These are phyloP conservation scores for Zaprionus africanus DNA, from an alignment of 1,140 invertebrate genomes.

Conservation along the genomic window DNA sequence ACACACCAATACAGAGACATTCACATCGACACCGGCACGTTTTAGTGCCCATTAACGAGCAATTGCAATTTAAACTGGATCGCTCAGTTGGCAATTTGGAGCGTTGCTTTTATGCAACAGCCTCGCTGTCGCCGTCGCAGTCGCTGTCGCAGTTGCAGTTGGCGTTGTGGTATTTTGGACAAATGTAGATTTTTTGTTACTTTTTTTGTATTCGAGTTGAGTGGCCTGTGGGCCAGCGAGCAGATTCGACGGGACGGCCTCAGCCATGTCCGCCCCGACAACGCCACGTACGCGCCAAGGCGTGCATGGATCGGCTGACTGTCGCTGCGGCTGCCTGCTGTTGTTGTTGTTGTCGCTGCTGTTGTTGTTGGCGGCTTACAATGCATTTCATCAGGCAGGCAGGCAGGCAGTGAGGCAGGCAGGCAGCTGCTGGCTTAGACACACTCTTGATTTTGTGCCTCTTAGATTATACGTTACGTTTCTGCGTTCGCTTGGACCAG, in stretches of 20 bases:
- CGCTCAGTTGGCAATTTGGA: constrained; percentile 83
- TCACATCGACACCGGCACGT: constrained; percentile 75
- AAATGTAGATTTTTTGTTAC: constrained; percentile 77
- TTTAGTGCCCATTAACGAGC: constrained; percentile 84
- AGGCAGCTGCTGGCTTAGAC: constrained; percentile 66
- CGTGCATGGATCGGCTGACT: constrained; percentile 46
- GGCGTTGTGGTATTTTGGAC: constrained; percentile 73
- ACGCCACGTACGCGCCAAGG: constrained; percentile 74
- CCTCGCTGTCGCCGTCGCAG: constrained; percentile 11
- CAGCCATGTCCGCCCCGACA: constrained; percentile 61
- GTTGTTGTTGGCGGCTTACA: constrained; percentile 61
- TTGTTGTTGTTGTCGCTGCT: constrained; percentile 34
- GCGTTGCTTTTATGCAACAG: constrained; percentile 82
- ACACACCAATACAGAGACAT: constrained; percentile 19
- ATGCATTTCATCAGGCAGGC: constrained; percentile 75
- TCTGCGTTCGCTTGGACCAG: constrained; percentile 69
- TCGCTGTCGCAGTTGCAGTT: constrained; percentile 44
- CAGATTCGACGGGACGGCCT: constrained; percentile 50
- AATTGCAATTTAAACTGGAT: constrained; percentile 85
- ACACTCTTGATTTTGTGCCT: constrained; percentile 79
- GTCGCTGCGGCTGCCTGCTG: constrained; percentile 25
- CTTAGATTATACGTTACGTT: constrained; percentile 78
- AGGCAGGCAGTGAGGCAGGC: constrained; percentile 12
- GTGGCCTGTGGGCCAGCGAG: constrained; percentile 69
- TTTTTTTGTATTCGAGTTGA: constrained; percentile 50